Evolutionary conservation across 2,113 vertebrate genomes (phyloP).

Genomic region (Phylloscopus trochiloides): DNA sequence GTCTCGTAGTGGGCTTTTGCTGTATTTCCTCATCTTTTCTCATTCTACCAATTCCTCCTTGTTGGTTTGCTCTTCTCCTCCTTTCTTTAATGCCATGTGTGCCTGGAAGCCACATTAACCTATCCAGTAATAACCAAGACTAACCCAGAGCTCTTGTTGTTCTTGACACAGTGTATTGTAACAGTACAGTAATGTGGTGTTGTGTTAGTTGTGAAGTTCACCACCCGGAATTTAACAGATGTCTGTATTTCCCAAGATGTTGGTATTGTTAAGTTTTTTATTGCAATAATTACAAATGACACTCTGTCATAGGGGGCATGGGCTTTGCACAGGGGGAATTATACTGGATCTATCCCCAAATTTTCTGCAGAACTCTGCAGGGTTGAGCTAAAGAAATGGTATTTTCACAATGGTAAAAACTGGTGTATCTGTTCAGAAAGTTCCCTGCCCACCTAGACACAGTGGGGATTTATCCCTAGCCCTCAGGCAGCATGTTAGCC

Average conservation of each 20-base stretch:
- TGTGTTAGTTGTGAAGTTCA: conserved; percentile 71
- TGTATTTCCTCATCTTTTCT: conserved; percentile 47
- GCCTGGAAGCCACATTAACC: conserved; percentile 53
- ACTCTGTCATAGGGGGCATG: conserved; percentile 49
- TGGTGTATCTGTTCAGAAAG: background rate
- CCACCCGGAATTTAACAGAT: conserved; percentile 67
- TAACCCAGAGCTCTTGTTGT: conserved; percentile 68
- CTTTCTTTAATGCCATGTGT: background rate
- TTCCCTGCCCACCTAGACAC: conserved; percentile 60
- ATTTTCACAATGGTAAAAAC: background rate
- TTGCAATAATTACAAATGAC: background rate
- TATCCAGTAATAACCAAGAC: conserved; percentile 50
- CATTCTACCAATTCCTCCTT: conserved; percentile 6
- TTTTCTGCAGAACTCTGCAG: background rate
- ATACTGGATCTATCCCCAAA: accelerated
- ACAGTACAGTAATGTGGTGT: conserved; percentile 70
- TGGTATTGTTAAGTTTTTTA: conserved; percentile 67
- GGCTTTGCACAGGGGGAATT: background rate
- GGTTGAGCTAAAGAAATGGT: background rate
- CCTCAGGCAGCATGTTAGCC: conserved; percentile 30
- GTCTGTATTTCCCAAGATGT: conserved; percentile 77
- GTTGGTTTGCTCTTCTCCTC: background rate
- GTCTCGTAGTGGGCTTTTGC: conserved; percentile 33
- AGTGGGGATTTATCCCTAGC: background rate
- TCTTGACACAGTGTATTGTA: conserved; percentile 70